These are phyloP conservation scores for Unio pictorum DNA, from an alignment of 2,888 invertebrate species.

Conservation along the genomic window DNA sequence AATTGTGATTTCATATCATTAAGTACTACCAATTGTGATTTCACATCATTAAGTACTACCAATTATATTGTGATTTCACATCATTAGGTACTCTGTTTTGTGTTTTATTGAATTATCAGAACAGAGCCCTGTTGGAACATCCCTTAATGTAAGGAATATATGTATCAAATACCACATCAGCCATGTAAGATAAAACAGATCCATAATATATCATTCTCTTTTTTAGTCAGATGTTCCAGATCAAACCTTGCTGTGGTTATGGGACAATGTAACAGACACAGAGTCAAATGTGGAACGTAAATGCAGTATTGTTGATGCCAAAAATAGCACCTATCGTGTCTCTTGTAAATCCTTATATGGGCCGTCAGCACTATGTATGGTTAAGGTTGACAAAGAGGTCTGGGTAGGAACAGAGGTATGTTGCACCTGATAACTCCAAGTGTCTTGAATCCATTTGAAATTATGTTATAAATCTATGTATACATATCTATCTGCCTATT, in stretches of 20 bases:
- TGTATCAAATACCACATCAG: no score
- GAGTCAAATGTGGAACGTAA: conserved; percentile 22
- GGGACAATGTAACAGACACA: conserved; percentile 37
- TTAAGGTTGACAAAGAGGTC: conserved; percentile 43
- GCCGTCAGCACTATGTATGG: conserved; percentile 48
- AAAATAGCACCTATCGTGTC: conserved; percentile 36
- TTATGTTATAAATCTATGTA: no score
- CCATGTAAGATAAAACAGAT: no score
- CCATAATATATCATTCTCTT: not conserved
- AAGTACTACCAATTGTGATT: no score
- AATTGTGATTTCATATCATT: no score
- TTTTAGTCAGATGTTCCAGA: conserved; percentile 11
- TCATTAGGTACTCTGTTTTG: no score
- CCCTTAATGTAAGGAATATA: not conserved
- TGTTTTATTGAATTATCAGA: no score
- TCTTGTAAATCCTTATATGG: conserved; percentile 36
- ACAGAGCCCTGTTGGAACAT: no score
- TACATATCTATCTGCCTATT: no score
- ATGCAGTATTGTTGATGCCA: conserved; percentile 49
- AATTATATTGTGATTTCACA: no score
- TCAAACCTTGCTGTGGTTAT: conserved; percentile 46
- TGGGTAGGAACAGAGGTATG: conserved; percentile 57
- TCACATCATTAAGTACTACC: no score
- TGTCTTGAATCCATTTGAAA: no score
- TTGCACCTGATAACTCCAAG: not conserved